Evolutionary conservation across 2,113 vertebrate species (phyloP), one percentile per base, ranked within the genome.

Genomic region (Peucedramus taeniatus): DNA sequence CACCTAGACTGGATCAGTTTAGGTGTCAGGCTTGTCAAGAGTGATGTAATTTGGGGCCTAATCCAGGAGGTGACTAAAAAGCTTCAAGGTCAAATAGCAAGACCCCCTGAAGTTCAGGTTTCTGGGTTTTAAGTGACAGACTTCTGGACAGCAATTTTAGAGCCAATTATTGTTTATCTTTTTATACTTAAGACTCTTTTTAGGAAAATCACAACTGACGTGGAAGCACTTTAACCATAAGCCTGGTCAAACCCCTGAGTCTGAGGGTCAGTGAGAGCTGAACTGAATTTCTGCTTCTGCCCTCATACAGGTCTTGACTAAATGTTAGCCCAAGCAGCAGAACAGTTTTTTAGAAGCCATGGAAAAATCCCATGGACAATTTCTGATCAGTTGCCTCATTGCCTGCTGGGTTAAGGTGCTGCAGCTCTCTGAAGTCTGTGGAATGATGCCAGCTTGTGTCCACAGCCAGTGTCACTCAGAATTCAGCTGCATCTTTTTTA

Each of bases 401-500:
- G 68, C 70, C 63, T 70, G 68, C 53, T 91, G 82, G 72, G 20
- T 88, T 83, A 59, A 88, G 92, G 79, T 66, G 84, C 59, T 87
- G 78, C 27, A 94, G 49, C 37, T 61, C 35, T 71, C 61, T 76
- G 63, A 88, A 77, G 20, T 8, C 84, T 70, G 74, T 93, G 94
- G 95, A 96, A 76, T 74, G 80, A 51, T 49, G 92, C 91, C 82
- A 96, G 90, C 54, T 70, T 90, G 79, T 63, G 61, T 63, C 82
- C 71, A 83, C 42, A 77, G 75, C 42, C 68, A 66, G 37, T 83
- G 93, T 90, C 94, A 96, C 63, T 94, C 94, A 92, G 82, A 77
- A 97, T 83, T 96, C 94, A 90, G 92, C 56, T 83, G 94, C 87
- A 96, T 96, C 87, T 95, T 91, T 96, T 96, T 95, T 31, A 96